phyloP scores from a whole-genome alignment of 1,140 invertebrate species.

The Heliconius eleuchia region DNA sequence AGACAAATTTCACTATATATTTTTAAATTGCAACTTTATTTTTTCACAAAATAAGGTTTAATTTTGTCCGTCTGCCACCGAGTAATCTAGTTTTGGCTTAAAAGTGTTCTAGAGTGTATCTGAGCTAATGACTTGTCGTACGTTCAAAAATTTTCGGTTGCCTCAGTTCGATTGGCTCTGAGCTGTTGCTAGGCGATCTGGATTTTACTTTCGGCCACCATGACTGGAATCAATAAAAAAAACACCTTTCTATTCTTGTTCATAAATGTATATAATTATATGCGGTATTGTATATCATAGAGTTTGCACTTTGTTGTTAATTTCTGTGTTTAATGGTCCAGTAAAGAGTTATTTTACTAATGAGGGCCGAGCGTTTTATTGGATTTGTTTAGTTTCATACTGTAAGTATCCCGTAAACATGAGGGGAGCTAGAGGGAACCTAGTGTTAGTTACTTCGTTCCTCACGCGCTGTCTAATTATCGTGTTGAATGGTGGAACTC shows the following conservation, averaged over 20 bases:
- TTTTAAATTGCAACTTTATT: constrained; percentile 17
- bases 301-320: background rate
- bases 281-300: background rate
- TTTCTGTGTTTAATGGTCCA: background rate
- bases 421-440: too few species aligned
- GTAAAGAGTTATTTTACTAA: background rate
- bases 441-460: too few species aligned
- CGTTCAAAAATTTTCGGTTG: constrained; percentile 19
- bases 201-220: background rate
- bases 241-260: constrained; percentile 12
- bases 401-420: too few species aligned
- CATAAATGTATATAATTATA: background rate
- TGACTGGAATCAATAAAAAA: background rate
- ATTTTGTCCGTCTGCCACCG: background rate
- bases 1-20: constrained; percentile 1
- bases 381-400: background rate
- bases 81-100: constrained; percentile 35
- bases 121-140: constrained; percentile 27
- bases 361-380: background rate
- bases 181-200: background rate
- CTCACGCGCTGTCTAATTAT: too few species aligned
- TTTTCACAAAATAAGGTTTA: background rate
- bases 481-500: too few species aligned
- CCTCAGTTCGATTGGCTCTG: background rate
- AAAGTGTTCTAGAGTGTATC: constrained; percentile 21